Evolutionary conservation across 2,113 vertebrate species (phyloP), one percentile per base, ranked within the genome.

Genomic region (Lampris megalopsis): DNA sequence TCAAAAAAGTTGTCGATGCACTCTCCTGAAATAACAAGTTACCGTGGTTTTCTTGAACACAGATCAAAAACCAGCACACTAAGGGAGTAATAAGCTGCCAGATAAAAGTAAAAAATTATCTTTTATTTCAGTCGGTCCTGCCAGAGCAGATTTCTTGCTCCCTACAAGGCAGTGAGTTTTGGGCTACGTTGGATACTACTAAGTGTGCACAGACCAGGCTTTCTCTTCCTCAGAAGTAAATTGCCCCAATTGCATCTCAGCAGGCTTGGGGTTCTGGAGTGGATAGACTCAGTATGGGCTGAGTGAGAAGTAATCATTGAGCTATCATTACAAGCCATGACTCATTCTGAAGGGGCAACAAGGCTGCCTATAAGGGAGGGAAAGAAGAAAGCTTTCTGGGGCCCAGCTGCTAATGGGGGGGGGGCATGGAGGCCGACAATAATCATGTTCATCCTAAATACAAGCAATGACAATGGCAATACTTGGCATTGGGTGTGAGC

Each of bases 321-420:
- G 69, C 59, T 62, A n/a, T 73, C 11, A 73, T 64, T 73, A 11
- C 47, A 50, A 66, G 42, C 57, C 13, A 35, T 40, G 24, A 85
- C 56, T 63, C 63, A 61, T 40, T 41, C 9, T 52, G 62, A 79
- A 35, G n/a, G 57, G 68, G 61, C 24, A 24, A 24, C 24, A 24
- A 24, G 24, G 24, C 24, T 24, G 24, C 24, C 24, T 24, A 24
- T 24, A 24, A 24, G 24, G 24, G 24, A 24, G 24, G 24, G 24
- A 24, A 24, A 24, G 24, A 24, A 24, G 24, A 24, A 24, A 24
- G 24, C 24, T 24, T 24, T 24, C 24, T 24, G 24, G 24, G 24
- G 24, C 24, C 24, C 24, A 24, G 24, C 24, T 24, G 24, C 24
- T 24, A 24, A 24, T 0, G 24, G 24, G 24, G 24, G 24, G 24